Percentiles rank a stretch among this genome's conserved stretches.
These are phyloP conservation scores for Scaptodrosophila latifasciaeformis DNA, from an alignment of 2,888 invertebrate genomes.

Conservation along the genomic window DNA sequence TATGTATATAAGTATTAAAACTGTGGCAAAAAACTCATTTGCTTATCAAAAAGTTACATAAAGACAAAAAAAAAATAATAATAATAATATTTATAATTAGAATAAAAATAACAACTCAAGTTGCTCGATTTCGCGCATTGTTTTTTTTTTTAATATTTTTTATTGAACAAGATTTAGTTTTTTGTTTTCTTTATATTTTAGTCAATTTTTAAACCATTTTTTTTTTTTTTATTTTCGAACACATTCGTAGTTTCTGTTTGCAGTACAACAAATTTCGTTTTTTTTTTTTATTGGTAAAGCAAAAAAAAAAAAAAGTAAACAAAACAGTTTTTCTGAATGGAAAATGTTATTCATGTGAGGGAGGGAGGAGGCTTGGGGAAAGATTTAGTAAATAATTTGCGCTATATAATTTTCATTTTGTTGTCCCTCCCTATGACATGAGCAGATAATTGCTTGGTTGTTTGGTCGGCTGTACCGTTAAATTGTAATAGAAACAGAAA, in stretches of 20 bases:
- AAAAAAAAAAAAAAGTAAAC: constrained; percentile 18
- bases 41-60: constrained; percentile 53
- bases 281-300: too few species aligned
- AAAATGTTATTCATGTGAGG: too few species aligned
- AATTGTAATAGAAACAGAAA: too few species aligned
- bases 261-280: constrained; percentile 30
- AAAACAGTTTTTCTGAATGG: constrained; percentile 2
- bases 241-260: constrained; percentile 52
- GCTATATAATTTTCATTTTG: background rate
- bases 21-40: constrained; percentile 41
- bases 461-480: constrained; percentile 44
- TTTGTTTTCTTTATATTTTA: constrained; percentile 18
- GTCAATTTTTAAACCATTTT: constrained; percentile 55
- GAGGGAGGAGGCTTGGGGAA: too few species aligned
- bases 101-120: constrained; percentile 36
- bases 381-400: constrained; percentile 1
- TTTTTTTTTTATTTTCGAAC: constrained; percentile 39
- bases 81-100: too few species aligned
- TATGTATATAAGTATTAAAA: constrained; percentile 44
- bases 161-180: constrained; percentile 39
- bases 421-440: constrained; percentile 35
- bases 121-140: constrained; percentile 30
- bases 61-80: too few species aligned
- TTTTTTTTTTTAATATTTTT: constrained; percentile 23
- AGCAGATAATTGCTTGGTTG: constrained; percentile 48